Evolutionary conservation across 1,140 invertebrate genomes (phyloP), one percentile per base, ranked within the genome.

Genomic region (Camponotus vicinus): DNA sequence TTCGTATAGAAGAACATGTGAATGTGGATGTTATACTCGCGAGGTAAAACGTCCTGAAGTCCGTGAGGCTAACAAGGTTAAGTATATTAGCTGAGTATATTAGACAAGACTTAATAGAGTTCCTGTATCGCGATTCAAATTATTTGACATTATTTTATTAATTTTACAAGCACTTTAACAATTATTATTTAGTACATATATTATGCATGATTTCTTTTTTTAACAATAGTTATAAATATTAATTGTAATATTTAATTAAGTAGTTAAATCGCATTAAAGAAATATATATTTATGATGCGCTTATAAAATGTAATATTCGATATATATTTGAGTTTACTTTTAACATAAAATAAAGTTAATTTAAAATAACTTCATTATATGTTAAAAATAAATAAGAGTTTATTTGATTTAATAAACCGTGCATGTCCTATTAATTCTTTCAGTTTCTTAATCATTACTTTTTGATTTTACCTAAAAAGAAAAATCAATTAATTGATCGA

Each of bases 11-110:
- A 61, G 49, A 85, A 57, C 63, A 84, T 37, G 67, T 63, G 83
- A 78, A 87, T 77, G 67, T 63, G 83, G 75, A 87, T 77, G 79
- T 42, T 75, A 61, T 61, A 69, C 69, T 6, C n/a, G 32, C 15
- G 11, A 52, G 64, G 78, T 85, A 80, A 32, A 77, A 75, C 59
- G 42, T 61, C 45, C 32, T 49, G 13, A 61, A 76, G 18, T 40
- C 34, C 18, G 27, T 27, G 27, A 27, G 27, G 27, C 8, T 18
- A 55, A 75, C 70, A 83, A 63, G 27, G n/a, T 32, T 80, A 80
- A 55, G 27, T 27, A 27, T 27, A 27, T 27, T 27, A 27, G 1
- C 27, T 80, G 15, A 57, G 34, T 80, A 27, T 4, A 15, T 45
- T 71, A 61, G 27, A 42, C 15, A 32, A 21, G 34, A 59, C 45